Conservation (phyloP, 2,797 vertebrate genomes). For the Amniataba percoides region DNA sequence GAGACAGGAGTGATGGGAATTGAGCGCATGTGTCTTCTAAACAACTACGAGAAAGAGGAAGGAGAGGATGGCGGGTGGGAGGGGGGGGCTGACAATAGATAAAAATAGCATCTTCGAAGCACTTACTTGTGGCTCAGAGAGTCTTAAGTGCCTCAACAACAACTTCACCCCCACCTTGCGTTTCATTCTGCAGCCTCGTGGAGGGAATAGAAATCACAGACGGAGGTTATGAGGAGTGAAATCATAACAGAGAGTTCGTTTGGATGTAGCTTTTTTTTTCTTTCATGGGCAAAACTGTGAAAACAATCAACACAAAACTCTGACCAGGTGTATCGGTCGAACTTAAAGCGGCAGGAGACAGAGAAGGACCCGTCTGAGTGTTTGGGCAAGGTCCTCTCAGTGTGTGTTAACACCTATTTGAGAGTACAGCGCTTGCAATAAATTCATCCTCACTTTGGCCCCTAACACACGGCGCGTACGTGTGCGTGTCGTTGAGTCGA, state of each 20-base stretch:
- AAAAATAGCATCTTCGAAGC: constrained; percentile 63
- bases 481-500: constrained; percentile 51
- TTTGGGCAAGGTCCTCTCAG: constrained; percentile 57
- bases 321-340: constrained; percentile 10
- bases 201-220: constrained; percentile 58
- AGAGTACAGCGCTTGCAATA: constrained; percentile 45
- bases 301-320: constrained; percentile 59
- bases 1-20: constrained; percentile 43
- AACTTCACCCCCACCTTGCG: constrained; percentile 15
- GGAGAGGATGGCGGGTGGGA: neutral
- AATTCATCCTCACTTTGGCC: constrained; percentile 55
- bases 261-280: constrained; percentile 45
- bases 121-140: constrained; percentile 48
- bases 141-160: constrained; percentile 47
- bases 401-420: constrained; percentile 59
- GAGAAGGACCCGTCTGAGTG: constrained; percentile 18
- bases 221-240: constrained; percentile 62
- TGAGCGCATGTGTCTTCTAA: constrained; percentile 17
- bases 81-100: constrained; percentile 27
- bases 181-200: constrained; percentile 52
- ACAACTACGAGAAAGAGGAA: constrained; percentile 17
- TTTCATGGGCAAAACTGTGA: constrained; percentile 52
- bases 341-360: constrained; percentile 12
- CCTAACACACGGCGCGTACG: constrained; percentile 4
- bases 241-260: constrained; percentile 45